Conservation (phyloP, 2,797 vertebrate genomes). For the Hippocampus kuda region DNA sequence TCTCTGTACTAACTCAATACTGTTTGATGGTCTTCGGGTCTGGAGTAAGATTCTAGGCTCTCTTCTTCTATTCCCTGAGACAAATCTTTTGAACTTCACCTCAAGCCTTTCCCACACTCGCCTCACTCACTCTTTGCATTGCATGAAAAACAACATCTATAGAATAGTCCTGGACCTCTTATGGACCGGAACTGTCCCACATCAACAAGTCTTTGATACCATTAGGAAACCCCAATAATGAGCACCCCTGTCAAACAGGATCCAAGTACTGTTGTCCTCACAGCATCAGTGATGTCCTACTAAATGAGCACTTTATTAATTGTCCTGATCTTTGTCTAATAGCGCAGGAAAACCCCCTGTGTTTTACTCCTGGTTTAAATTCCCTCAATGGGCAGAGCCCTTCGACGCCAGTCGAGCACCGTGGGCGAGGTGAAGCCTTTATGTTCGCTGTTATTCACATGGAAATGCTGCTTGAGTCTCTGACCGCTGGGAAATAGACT, state of each 20-base stretch:
- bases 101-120: background rate
- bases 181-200: background rate
- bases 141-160: background rate
- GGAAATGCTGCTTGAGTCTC: constrained; percentile 55
- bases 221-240: constrained; percentile 11
- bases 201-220: background rate
- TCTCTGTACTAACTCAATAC: too few species aligned
- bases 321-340: constrained; percentile 36
- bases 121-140: background rate
- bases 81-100: background rate
- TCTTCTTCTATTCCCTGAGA: too few species aligned
- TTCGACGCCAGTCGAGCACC: constrained; percentile 13
- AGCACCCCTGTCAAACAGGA: background rate
- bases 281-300: constrained; percentile 25
- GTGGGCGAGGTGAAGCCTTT: constrained; percentile 33
- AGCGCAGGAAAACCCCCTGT: constrained; percentile 17
- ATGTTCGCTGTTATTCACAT: constrained; percentile 52
- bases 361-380: constrained; percentile 35
- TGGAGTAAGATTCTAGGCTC: too few species aligned
- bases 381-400: constrained; percentile 29
- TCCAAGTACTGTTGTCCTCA: constrained; percentile 16
- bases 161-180: background rate
- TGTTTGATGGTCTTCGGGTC: too few species aligned
- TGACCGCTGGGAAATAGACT: constrained; percentile 56
- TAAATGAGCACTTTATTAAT: constrained; percentile 48